These are phyloP conservation scores for Dryobates pubescens DNA, from an alignment of 2,797 vertebrate species.

Conservation along the genomic window DNA sequence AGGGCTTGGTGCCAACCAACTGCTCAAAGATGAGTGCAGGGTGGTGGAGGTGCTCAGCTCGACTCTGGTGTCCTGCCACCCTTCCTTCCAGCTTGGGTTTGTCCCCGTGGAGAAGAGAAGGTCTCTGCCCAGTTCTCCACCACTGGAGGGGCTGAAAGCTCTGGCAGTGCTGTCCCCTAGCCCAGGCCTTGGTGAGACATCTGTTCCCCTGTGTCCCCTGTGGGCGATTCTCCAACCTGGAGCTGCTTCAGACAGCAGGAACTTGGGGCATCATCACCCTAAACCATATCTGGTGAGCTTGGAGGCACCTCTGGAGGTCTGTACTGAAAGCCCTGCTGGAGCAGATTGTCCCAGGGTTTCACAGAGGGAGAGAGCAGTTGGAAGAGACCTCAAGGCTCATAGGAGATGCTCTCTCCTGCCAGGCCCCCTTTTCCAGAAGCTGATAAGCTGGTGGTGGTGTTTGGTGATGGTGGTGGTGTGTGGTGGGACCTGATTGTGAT, in stretches of 20 bases:
- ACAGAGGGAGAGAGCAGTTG: no score
- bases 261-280: not conserved
- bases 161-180: not conserved
- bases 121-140: rapidly evolving
- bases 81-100: not conserved
- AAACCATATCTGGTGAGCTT: not conserved
- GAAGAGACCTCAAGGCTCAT: no score
- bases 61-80: rapidly evolving
- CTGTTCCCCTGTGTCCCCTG: rapidly evolving
- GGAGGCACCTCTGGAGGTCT: not conserved
- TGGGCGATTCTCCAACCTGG: not conserved
- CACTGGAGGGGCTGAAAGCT: rapidly evolving
- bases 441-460: no score
- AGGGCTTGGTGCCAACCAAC: not conserved
- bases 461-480: no score
- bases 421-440: not conserved
- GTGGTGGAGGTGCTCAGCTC: not conserved
- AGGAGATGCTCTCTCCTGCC: not conserved
- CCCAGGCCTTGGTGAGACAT: not conserved
- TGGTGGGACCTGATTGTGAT: no score
- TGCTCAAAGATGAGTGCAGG: rapidly evolving
- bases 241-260: not conserved
- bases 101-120: rapidly evolving
- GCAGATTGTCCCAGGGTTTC: no score
- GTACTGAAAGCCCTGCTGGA: no score